A percentile compares a stretch with the other conserved stretches of the same genome.
Conservation (phyloP, 2,888 invertebrate genomes). For the Dasysyrphus albostriatus region DNA sequence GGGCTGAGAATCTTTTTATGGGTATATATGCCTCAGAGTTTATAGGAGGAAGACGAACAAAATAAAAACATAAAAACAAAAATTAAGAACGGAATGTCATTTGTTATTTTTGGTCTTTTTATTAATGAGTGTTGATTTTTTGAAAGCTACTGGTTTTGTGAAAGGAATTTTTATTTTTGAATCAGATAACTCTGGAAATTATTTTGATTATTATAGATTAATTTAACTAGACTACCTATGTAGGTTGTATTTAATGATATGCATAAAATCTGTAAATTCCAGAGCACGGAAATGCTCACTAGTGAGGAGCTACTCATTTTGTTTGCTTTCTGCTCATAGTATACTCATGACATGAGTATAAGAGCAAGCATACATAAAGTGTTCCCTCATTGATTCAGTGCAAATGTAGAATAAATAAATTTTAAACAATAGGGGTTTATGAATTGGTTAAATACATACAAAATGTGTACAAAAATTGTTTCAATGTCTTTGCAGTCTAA, state of each 20-base stretch:
- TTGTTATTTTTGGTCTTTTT: conserved; percentile 1
- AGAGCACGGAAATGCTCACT: too few relatives aligned
- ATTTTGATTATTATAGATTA: not conserved
- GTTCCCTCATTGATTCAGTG: too few relatives aligned
- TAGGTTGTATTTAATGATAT: not conserved
- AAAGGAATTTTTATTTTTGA: not conserved
- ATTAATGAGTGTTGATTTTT: conserved; percentile 14
- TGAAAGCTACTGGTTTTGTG: conserved; percentile 21
- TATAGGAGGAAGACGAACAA: not conserved
- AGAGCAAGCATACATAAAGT: too few relatives aligned
- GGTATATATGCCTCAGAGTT: not conserved
- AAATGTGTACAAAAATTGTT: too few relatives aligned
- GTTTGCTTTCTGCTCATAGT: too few relatives aligned
- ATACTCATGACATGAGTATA: too few relatives aligned
- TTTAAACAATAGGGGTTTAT: too few relatives aligned
- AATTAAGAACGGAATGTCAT: conserved; percentile 17
- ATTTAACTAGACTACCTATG: not conserved
- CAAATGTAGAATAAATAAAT: too few relatives aligned
- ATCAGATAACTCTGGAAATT: conserved; percentile 2
- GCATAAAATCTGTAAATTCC: too few relatives aligned
- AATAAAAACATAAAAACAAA: not conserved
- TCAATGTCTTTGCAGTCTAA: too few relatives aligned
- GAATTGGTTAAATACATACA: too few relatives aligned
- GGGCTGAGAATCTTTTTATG: not conserved
- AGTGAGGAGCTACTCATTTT: too few relatives aligned